A percentile compares a stretch with the other conserved stretches of the same genome.
These are phyloP conservation scores for Rhyzopertha dominica DNA, from an alignment of 1,140 invertebrate species.

Conservation along the genomic window DNA sequence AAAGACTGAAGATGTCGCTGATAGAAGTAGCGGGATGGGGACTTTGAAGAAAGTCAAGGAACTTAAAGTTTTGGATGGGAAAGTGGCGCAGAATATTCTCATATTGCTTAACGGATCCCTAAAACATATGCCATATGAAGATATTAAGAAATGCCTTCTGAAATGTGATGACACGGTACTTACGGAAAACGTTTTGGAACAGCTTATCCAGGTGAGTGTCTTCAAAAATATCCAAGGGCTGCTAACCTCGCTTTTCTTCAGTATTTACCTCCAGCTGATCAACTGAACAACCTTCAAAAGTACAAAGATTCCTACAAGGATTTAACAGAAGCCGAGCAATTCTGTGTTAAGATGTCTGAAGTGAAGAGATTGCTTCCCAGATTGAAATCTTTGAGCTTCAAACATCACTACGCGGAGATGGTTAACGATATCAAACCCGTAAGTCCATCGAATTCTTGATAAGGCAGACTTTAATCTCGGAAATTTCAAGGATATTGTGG, in stretches of 20 bases:
- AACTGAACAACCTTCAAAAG: slow-evolving; percentile 76
- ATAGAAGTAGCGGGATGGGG: slow-evolving; percentile 37
- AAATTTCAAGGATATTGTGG: slow-evolving; percentile 75
- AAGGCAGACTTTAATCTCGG: slow-evolving; percentile 14
- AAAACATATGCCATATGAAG: slow-evolving; percentile 82
- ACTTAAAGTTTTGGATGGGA: slow-evolving; percentile 85
- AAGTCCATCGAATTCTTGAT: slow-evolving; percentile 39
- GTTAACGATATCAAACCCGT: slow-evolving; percentile 89
- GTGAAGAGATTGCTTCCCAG: slow-evolving; percentile 86
- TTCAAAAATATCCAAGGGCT: slow-evolving; percentile 2
- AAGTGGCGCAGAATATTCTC: slow-evolving; percentile 91
- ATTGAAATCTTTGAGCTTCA: slow-evolving; percentile 86
- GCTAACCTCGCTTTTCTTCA: slow-evolving; percentile 43
- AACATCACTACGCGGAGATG: slow-evolving; percentile 75
- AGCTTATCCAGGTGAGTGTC: slow-evolving; percentile 61
- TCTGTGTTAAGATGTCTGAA: slow-evolving; percentile 82
- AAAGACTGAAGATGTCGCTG: slow-evolving; percentile 61
- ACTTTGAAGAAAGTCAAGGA: slow-evolving; percentile 84
- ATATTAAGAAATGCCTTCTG: slow-evolving; percentile 79
- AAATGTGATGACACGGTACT: slow-evolving; percentile 81
- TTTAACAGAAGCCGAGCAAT: slow-evolving; percentile 90
- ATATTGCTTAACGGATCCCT: slow-evolving; percentile 85
- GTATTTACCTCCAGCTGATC: slow-evolving; percentile 85
- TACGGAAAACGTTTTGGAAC: slow-evolving; percentile 73
- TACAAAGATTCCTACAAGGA: slow-evolving; percentile 74